Percentiles rank a stretch among this genome's conserved stretches.
Conservation (phyloP, 2,113 vertebrate species). For the Phalacrocorax pelagicus region DNA sequence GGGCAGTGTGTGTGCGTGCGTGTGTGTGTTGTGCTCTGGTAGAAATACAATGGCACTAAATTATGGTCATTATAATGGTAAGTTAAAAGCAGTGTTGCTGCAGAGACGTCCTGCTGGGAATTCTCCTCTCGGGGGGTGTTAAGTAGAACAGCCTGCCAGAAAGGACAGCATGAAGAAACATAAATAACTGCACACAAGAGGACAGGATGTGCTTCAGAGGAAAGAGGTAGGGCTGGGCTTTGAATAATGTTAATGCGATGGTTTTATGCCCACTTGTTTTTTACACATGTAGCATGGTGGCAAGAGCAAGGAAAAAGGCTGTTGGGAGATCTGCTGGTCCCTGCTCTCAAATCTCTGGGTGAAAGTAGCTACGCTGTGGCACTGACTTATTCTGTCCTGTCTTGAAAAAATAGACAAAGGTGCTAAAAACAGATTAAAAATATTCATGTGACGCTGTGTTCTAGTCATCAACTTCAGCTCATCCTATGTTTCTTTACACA, state of each 20-base stretch:
- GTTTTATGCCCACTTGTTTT: neutral
- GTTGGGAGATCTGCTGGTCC: neutral
- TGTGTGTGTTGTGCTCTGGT: too few relatives aligned
- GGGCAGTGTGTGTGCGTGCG: too few relatives aligned
- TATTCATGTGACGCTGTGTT: neutral
- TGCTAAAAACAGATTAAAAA: neutral
- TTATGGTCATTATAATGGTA: conserved; percentile 30
- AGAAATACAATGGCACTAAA: conserved; percentile 29
- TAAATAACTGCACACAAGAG: conserved; percentile 26
- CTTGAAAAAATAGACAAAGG: neutral
- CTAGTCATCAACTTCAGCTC: neutral
- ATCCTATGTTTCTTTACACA: neutral
- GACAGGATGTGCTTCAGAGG: neutral
- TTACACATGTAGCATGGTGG: neutral
- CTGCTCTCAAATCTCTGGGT: neutral
- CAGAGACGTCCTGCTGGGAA: conserved; percentile 33
- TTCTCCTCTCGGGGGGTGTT: neutral
- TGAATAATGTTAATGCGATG: neutral
- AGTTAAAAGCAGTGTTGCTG: conserved; percentile 42
- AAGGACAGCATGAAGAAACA: conserved; percentile 17
- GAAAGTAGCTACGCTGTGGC: neutral
- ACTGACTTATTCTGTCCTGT: neutral
- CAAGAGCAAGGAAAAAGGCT: neutral
- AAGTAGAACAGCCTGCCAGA: neutral
- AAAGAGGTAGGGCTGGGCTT: neutral